phyloP scores from a whole-genome alignment of 2,113 vertebrate genomes.

The Furnarius figulus region DNA sequence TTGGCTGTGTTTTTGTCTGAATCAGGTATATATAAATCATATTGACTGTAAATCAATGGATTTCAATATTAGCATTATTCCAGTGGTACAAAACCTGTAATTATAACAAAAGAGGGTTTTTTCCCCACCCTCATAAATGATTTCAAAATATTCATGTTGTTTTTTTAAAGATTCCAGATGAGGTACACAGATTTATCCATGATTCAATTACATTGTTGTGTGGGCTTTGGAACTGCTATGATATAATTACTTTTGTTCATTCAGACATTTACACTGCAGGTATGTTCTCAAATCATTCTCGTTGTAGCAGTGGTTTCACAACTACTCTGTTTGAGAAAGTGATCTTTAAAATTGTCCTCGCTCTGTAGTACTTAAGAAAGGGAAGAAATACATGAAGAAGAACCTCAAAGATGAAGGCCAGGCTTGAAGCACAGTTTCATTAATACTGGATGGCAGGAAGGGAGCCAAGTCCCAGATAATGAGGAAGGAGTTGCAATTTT shows the following conservation, averaged over 20 bases:
- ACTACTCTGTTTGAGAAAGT: slow-evolving; percentile 36
- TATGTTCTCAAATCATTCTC: slow-evolving; percentile 66
- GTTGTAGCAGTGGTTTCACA: slow-evolving; percentile 45
- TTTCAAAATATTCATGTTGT: not conserved
- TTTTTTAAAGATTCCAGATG: slow-evolving; percentile 17
- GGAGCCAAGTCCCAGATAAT: slow-evolving; percentile 81
- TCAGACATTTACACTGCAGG: slow-evolving; percentile 40
- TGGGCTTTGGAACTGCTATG: slow-evolving; percentile 39
- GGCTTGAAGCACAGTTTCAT: slow-evolving; percentile 80
- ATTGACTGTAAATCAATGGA: not conserved
- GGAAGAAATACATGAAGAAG: slow-evolving; percentile 65
- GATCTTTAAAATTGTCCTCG: slow-evolving; percentile 66
- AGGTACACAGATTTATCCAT: slow-evolving; percentile 45
- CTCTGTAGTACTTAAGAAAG: slow-evolving; percentile 61
- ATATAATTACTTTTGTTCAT: slow-evolving; percentile 72
- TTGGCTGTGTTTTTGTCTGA: slow-evolving; percentile 38
- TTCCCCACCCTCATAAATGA: not conserved
- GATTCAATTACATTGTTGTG: slow-evolving; percentile 7
- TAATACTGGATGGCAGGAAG: slow-evolving; percentile 86
- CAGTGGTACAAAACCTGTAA: not conserved
- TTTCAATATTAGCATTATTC: slow-evolving; percentile 41
- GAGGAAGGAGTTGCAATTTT: slow-evolving; percentile 84
- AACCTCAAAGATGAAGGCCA: slow-evolving; percentile 82
- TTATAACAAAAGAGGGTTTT: not conserved
- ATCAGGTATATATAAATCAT: slow-evolving; percentile 1